phyloP scores from a whole-genome alignment of 2,888 invertebrate species.

The Mystacides longicornis region DNA sequence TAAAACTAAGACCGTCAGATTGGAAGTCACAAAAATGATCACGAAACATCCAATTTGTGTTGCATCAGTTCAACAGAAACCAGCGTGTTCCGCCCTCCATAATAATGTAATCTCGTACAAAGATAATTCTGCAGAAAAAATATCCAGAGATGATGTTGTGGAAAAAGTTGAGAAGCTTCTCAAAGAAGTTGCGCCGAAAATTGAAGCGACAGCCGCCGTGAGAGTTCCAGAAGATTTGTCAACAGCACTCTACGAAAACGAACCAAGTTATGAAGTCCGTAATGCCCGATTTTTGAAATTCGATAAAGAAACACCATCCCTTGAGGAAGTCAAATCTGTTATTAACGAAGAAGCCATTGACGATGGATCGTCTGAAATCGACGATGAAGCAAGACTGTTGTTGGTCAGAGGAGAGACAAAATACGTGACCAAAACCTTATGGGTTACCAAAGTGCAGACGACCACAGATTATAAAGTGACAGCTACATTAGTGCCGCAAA shows the following conservation, averaged over 20 bases:
- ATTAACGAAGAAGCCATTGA: conserved; percentile 13
- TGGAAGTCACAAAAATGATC: conserved; percentile 19
- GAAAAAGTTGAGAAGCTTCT: conserved; percentile 8
- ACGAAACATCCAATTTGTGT: conserved; percentile 21
- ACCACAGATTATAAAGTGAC: conserved; percentile 19
- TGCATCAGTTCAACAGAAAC: conserved; percentile 5
- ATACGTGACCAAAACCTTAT: conserved; percentile 16
- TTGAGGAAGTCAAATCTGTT: conserved; percentile 11
- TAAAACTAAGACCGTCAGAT: conserved; percentile 14
- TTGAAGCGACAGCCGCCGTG: conserved; percentile 15
- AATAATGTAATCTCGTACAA: background rate
- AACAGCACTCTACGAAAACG: conserved; percentile 4
- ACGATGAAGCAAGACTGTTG: conserved; percentile 3
- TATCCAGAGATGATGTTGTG: conserved; percentile 4
- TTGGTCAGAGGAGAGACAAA: conserved; percentile 13
- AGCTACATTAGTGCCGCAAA: conserved; percentile 17
- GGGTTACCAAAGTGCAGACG: conserved; percentile 20
- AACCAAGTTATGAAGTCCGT: background rate
- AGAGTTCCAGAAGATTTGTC: conserved; percentile 2
- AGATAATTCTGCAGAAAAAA: background rate
- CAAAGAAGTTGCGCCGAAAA: conserved; percentile 12
- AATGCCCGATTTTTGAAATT: conserved; percentile 12
- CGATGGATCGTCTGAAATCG: background rate
- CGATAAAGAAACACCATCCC: conserved; percentile 9
- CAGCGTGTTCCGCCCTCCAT: background rate